phyloP scores from a whole-genome alignment of 2,113 vertebrate genomes.

The Chamaetylas fuelleborni region DNA sequence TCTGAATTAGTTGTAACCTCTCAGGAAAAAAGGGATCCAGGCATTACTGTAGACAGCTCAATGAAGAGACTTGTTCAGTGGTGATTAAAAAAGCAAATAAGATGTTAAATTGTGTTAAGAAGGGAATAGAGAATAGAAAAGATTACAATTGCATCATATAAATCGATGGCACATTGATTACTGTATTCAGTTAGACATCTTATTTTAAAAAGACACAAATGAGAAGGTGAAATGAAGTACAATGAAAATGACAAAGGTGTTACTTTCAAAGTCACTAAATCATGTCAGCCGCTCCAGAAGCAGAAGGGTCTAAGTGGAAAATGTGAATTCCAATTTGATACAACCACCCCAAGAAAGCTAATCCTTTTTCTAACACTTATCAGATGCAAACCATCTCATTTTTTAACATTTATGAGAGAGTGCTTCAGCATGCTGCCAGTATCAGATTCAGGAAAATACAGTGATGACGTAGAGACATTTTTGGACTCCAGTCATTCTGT shows the following conservation, averaged over 20 bases:
- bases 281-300: conserved; percentile 19
- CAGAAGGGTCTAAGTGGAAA: neutral
- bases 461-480: neutral
- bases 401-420: conserved; percentile 13
- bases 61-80: conserved; percentile 32
- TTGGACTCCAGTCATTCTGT: neutral
- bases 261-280: conserved; percentile 42
- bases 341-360: neutral
- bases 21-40: conserved; percentile 19
- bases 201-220: conserved; percentile 61
- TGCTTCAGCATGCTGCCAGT: neutral
- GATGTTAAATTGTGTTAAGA: conserved; percentile 41
- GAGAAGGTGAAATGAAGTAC: conserved; percentile 60
- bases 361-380: neutral
- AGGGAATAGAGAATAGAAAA: conserved; percentile 37
- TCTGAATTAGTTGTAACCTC: conserved; percentile 26
- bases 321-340: conserved; percentile 18
- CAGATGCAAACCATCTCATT: neutral
- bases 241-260: conserved; percentile 61
- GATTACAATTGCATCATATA: conserved; percentile 54
- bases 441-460: neutral
- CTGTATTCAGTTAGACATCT: conserved; percentile 62
- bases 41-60: conserved; percentile 36
- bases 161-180: conserved; percentile 59
- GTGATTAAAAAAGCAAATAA: conserved; percentile 58